Conservation (phyloP, 2,888 invertebrate genomes). For the Geophilus truncorum region DNA sequence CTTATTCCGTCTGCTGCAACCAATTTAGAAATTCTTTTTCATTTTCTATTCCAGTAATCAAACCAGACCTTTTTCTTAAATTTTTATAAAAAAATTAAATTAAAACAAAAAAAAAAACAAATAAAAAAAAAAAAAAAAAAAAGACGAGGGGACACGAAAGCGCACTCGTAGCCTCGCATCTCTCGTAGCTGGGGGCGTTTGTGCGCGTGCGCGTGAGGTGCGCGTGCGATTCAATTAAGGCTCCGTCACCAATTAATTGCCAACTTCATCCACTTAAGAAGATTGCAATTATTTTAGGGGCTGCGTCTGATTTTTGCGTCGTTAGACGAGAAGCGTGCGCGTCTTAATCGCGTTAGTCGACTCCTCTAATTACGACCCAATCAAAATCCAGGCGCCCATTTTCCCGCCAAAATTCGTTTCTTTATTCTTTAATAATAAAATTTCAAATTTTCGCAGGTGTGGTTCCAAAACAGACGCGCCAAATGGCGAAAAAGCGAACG, state of each 20-base stretch:
- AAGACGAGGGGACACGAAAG: background rate
- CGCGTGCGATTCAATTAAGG: conserved; percentile 1
- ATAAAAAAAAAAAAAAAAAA: background rate
- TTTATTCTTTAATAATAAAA: background rate
- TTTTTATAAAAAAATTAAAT: background rate
- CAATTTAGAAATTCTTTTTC: too few relatives aligned
- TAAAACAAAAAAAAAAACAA: background rate
- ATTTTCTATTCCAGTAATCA: too few relatives aligned
- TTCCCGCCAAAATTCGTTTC: background rate
- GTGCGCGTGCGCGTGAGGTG: background rate
- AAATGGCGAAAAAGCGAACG: conserved; percentile 91
- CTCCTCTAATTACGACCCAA: background rate
- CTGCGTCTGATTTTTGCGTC: background rate
- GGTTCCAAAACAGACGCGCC: conserved; percentile 88
- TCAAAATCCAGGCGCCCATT: background rate
- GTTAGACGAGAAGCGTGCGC: background rate
- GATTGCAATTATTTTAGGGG: conserved; percentile 10
- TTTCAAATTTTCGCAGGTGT: conserved; percentile 59
- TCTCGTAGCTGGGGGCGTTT: background rate
- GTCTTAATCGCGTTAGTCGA: background rate
- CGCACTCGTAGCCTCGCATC: background rate
- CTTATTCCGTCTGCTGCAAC: too few relatives aligned
- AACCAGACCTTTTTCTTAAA: too few relatives aligned
- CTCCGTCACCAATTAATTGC: conserved; percentile 10
- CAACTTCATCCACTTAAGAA: conserved; percentile 10